Conservation (phyloP, 2,113 vertebrate species). For the Rhynchopsitta pachyrhyncha region DNA sequence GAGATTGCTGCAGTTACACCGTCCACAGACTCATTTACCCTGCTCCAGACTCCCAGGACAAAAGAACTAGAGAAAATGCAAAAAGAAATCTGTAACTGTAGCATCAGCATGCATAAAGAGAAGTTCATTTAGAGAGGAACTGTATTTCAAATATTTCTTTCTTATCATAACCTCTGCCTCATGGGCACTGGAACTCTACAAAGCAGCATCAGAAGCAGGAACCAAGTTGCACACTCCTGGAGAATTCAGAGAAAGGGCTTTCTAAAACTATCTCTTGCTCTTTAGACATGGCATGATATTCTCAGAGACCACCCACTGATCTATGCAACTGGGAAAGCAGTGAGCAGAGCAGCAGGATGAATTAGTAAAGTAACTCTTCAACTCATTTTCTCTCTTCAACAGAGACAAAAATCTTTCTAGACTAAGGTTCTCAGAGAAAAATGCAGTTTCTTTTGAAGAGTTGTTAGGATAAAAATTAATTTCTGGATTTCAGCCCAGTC, state of each 20-base stretch:
- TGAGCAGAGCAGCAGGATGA: background rate
- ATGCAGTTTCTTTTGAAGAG: background rate
- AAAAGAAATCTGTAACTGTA: background rate
- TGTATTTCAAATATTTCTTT: background rate
- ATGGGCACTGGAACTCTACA: background rate
- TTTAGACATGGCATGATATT: background rate
- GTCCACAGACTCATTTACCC: slow-evolving; percentile 17
- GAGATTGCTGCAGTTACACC: slow-evolving; percentile 3
- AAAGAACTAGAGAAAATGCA: slow-evolving; percentile 27
- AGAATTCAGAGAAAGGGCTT: background rate
- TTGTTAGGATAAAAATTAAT: background rate
- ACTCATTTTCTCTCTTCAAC: background rate
- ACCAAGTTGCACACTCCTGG: background rate
- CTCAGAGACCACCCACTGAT: slow-evolving; percentile 36
- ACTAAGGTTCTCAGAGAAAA: background rate
- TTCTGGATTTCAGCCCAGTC: background rate
- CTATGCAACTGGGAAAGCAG: slow-evolving; percentile 13
- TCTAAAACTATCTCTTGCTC: slow-evolving; percentile 29
- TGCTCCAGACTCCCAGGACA: background rate
- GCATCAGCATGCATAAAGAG: background rate
- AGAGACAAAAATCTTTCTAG: background rate
- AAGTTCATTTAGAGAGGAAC: background rate
- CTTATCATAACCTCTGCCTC: background rate
- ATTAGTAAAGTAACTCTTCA: slow-evolving; percentile 45
- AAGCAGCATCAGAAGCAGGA: background rate